These are phyloP conservation scores for Ibidorhyncha struthersii DNA, from an alignment of 2,113 vertebrate species.

Conservation along the genomic window DNA sequence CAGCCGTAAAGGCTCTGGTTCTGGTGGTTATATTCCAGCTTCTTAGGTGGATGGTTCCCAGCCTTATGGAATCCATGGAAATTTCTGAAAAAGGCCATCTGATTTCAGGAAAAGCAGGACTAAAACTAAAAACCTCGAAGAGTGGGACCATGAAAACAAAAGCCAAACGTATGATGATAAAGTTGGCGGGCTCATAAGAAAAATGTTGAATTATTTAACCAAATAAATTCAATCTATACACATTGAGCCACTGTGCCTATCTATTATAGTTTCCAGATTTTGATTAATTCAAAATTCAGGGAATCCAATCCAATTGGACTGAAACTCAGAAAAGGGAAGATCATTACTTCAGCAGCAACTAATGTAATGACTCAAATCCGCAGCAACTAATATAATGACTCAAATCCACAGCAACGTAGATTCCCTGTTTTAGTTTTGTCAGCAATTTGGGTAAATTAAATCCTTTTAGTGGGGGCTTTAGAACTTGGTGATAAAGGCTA, in stretches of 20 bases:
- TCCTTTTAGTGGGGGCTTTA: background rate
- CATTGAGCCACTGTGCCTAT: background rate
- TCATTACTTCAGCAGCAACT: background rate
- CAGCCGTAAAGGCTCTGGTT: background rate
- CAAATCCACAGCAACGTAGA: background rate
- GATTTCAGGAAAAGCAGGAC: background rate
- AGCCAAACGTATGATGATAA: background rate
- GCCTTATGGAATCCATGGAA: background rate
- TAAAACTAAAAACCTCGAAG: background rate
- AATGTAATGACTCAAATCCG: background rate
- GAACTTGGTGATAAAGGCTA: background rate
- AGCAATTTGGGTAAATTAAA: background rate
- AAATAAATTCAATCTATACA: background rate
- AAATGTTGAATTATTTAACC: background rate
- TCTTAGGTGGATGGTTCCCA: background rate
- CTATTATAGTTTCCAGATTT: background rate
- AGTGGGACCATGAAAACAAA: background rate
- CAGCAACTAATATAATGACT: background rate
- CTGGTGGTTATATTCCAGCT: background rate
- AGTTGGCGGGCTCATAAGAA: background rate
- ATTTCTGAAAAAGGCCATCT: background rate
- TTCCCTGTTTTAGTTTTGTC: background rate
- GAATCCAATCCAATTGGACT: background rate
- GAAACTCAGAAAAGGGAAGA: background rate
- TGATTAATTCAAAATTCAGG: background rate